These are phyloP conservation scores for Ostrea edulis DNA, from an alignment of 1,140 invertebrate genomes.

Conservation along the genomic window DNA sequence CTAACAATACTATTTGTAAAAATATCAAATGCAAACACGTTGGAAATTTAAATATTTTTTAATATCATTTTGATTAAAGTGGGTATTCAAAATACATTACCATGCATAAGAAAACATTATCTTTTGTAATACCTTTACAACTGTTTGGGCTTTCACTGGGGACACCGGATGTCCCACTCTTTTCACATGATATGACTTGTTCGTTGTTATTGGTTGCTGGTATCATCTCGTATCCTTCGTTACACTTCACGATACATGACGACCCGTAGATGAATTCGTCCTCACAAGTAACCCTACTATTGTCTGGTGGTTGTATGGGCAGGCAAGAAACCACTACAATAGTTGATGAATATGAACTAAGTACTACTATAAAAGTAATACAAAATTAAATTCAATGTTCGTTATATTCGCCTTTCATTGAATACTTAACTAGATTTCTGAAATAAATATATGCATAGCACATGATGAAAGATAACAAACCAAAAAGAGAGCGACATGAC, in stretches of 20 bases:
- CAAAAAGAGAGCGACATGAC: no score
- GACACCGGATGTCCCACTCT: background rate
- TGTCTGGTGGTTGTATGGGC: background rate
- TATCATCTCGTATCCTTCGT: background rate
- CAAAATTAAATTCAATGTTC: no score
- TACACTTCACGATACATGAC: background rate
- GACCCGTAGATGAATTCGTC: background rate
- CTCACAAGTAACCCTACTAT: background rate
- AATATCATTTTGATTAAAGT: background rate
- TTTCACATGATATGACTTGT: background rate
- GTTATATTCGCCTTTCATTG: no score
- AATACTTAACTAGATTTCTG: no score
- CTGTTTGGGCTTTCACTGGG: background rate
- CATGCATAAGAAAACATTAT: background rate
- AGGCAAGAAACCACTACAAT: background rate
- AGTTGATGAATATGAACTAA: background rate
- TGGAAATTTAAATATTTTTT: background rate
- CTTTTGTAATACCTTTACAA: background rate
- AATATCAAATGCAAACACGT: background rate
- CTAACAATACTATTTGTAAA: background rate
- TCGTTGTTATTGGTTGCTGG: background rate
- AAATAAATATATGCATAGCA: no score
- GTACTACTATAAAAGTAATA: background rate
- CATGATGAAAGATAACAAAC: no score
- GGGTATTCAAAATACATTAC: background rate